A percentile compares a stretch with the other conserved stretches of the same genome.
These are phyloP conservation scores for Eunapius fragilis DNA, from an alignment of 37 sponge, comb jelly and placozoan genomes.

Conservation along the genomic window DNA sequence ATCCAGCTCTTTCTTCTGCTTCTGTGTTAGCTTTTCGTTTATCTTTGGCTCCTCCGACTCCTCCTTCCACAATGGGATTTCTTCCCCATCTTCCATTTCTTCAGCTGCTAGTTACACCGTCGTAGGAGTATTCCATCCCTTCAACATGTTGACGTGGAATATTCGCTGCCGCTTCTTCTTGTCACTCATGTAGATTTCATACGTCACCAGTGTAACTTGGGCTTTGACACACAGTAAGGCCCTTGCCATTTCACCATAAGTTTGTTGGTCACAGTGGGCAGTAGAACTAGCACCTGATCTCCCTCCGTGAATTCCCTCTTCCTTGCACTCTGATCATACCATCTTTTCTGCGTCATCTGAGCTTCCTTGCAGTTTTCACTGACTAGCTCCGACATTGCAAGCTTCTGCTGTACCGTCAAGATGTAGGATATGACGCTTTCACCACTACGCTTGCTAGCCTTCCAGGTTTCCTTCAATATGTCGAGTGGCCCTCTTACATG, in stretches of 20 bases:
- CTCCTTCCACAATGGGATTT: not conserved
- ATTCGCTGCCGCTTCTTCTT: constrained; percentile 2
- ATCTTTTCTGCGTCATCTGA: constrained; percentile 34
- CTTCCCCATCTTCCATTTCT: not conserved
- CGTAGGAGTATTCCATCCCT: not conserved
- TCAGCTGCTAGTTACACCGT: not conserved
- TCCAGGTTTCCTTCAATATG: no score
- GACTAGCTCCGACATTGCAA: constrained; percentile 26
- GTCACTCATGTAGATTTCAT: constrained; percentile 4
- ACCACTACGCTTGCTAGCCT: not conserved
- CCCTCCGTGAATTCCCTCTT: constrained; percentile 2
- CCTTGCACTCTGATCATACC: constrained; percentile 36
- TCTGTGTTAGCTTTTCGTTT: not conserved
- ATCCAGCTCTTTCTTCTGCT: constrained; percentile 8
- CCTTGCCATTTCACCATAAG: constrained; percentile 42
- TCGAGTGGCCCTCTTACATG: no score
- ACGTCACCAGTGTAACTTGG: constrained; percentile 23
- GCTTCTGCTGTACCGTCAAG: constrained; percentile 3
- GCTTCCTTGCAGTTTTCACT: constrained; percentile 19
- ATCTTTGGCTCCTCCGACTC: not conserved
- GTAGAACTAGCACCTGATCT: constrained; percentile 25
- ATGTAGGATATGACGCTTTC: constrained; percentile 33
- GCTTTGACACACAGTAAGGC: constrained; percentile 27
- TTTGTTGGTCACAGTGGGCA: constrained; percentile 11
- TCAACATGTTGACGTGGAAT: constrained; percentile 19